Base-by-base conservation (phyloP, 2,888 invertebrate genomes). In the Campaea margaritaria region DNA sequence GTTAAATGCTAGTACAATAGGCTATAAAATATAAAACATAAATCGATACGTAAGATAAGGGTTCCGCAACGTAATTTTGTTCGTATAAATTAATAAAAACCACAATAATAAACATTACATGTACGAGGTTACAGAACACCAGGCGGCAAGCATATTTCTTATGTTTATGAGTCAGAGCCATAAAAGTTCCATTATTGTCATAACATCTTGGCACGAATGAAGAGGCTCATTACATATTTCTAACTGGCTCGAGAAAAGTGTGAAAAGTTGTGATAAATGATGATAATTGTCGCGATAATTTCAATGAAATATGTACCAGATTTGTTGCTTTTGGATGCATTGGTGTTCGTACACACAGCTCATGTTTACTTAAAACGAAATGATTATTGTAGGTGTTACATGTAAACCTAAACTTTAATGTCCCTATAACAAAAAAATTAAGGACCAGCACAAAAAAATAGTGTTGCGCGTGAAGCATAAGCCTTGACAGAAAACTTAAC, bases 171-270 rank as follows among this genome's bases (percentile, higher is more conserved):
- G 65, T 69, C 65, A 56, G 64, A 67, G 74, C 67, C 72, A 78
- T 83, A 81, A 82, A 81, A 81, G 71, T 67, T 74, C 70, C 77
- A 79, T 81, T 77, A 78, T 78, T 78, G 74, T 78, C 74, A 74
- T 76, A 78, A 77, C 75, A 74, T 80, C 75, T 83, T 81, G 79
- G 78, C 81, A 77, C 75, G 67, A 64, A 64, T 64, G 65, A 65
- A 72, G 50, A 66, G 67, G 59, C 70, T 67, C 68, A 64, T 67
- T 58, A 54, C 59, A 66, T 48, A 62, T 65, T 58, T 66, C 62
- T 65, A 60, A 62, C 65, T 60, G 62, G 64, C 64, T 62, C 62
- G 58, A 56, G 62, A 53, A 65, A 56, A 64, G 63, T 67, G 64
- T 54, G 65, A 66, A 64, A 59, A 67, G 65, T 59, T 62, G 59